These are phyloP conservation scores for Bubalus kerabau DNA, from an alignment of 2,113 vertebrate species.

Conservation along the genomic window DNA sequence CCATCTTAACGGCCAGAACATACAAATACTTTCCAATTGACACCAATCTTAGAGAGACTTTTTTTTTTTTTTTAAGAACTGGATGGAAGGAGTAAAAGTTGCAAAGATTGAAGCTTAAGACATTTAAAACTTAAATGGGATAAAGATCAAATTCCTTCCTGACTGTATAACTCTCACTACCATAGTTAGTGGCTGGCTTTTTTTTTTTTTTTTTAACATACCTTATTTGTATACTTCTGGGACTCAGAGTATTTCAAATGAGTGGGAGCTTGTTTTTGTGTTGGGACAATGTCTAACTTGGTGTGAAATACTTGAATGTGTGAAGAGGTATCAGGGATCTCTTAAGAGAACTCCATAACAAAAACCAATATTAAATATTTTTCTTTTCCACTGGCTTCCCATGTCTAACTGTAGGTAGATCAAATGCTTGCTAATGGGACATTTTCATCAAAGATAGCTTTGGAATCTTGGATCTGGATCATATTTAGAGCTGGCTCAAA, in stretches of 20 bases:
- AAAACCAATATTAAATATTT: background rate
- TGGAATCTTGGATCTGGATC: background rate
- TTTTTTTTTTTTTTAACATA: background rate
- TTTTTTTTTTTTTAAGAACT: background rate
- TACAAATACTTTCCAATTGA: constrained; percentile 78
- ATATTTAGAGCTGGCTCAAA: background rate
- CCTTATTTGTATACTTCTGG: background rate
- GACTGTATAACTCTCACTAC: background rate
- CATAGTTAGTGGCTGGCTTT: background rate
- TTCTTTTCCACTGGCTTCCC: background rate
- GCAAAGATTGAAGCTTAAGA: constrained; percentile 16
- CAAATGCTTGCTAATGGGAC: background rate
- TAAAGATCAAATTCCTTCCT: constrained; percentile 16
- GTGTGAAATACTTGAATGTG: background rate
- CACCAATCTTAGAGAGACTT: constrained; percentile 67
- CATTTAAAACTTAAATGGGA: constrained; percentile 23
- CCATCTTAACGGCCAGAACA: constrained; percentile 79
- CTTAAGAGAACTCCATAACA: background rate
- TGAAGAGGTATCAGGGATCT: constrained; percentile 6
- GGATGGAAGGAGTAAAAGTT: constrained; percentile 35
- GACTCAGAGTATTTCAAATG: background rate
- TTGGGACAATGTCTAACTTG: background rate
- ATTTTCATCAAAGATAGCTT: background rate
- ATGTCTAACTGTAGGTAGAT: background rate
- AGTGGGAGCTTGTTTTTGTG: background rate